Conservation (phyloP, 2,888 invertebrate species). For the Hemicrepidius hirtus region DNA sequence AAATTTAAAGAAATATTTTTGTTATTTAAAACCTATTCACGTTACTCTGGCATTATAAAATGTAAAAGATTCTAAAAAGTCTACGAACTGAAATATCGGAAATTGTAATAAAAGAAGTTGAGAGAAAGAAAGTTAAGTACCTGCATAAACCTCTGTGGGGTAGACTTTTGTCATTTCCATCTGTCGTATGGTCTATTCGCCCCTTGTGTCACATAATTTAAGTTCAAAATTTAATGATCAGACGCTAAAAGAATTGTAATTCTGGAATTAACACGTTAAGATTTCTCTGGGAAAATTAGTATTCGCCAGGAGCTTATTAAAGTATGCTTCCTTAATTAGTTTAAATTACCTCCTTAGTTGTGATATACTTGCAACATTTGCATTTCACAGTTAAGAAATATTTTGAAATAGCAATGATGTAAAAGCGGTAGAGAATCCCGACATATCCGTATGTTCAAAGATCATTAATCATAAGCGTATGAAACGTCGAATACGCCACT, state of each 20-base stretch:
- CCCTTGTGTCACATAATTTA: conserved; percentile 23
- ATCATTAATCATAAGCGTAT: conserved; percentile 44
- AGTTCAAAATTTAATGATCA: conserved; percentile 24
- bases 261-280: conserved; percentile 1
- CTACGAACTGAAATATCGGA: not conserved
- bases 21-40: too few relatives aligned
- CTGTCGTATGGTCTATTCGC: conserved; percentile 29
- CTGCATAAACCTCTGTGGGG: conserved; percentile 29
- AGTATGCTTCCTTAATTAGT: conserved; percentile 10
- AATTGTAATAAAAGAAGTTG: conserved; percentile 26
- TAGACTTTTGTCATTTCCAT: conserved; percentile 31
- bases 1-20: too few relatives aligned
- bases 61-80: too few relatives aligned
- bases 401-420: conserved; percentile 23
- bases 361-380: conserved; percentile 1
- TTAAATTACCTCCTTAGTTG: conserved; percentile 17
- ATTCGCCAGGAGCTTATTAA: conserved; percentile 18
- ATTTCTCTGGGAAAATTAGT: not conserved
- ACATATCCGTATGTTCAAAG: conserved; percentile 28
- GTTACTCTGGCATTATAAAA: too few relatives aligned
- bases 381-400: not conserved
- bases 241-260: conserved; percentile 24
- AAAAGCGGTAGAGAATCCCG: conserved; percentile 17
- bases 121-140: conserved; percentile 11
- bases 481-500: conserved; percentile 44